These are phyloP conservation scores for Cherax destructor DNA, from an alignment of 1,140 invertebrate genomes.

Conservation along the genomic window DNA sequence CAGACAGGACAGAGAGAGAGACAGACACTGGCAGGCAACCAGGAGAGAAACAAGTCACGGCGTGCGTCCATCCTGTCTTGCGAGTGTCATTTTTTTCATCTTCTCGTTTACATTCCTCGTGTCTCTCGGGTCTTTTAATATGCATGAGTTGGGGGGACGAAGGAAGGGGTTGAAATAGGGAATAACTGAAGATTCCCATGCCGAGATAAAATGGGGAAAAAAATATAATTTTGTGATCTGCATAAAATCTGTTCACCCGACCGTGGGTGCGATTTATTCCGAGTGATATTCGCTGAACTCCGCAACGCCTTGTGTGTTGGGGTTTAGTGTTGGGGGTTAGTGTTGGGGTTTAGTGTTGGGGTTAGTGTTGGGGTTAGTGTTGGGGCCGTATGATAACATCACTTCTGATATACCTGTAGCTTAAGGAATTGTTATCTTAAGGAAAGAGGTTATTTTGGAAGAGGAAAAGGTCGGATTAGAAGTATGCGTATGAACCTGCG, in stretches of 20 bases:
- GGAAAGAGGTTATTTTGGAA: neutral
- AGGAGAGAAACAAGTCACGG: neutral
- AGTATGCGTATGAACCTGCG: too few relatives aligned
- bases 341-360: too few relatives aligned
- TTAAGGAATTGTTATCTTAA: neutral
- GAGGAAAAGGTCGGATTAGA: neutral
- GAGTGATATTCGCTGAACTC: neutral
- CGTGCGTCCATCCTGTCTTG: neutral
- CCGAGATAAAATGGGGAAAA: conserved; percentile 36
- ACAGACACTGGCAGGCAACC: neutral
- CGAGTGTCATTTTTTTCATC: neutral
- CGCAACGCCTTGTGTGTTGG: neutral
- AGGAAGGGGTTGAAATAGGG: neutral
- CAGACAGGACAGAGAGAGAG: neutral
- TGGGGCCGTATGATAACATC: too few relatives aligned
- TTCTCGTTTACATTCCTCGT: neutral
- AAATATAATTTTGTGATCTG: conserved; percentile 30
- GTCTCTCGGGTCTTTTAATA: conserved; percentile 1
- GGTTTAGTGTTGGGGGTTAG: neutral
- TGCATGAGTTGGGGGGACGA: conserved; percentile 4
- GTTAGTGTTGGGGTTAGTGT: neutral
- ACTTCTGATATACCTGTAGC: too few relatives aligned
- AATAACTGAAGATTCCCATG: conserved; percentile 40
- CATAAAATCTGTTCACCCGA: conserved; percentile 37
- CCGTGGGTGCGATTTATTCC: neutral